Evolutionary conservation across 2,797 vertebrate species (phyloP).

Genomic region (Spinibarbus caldwelli): DNA sequence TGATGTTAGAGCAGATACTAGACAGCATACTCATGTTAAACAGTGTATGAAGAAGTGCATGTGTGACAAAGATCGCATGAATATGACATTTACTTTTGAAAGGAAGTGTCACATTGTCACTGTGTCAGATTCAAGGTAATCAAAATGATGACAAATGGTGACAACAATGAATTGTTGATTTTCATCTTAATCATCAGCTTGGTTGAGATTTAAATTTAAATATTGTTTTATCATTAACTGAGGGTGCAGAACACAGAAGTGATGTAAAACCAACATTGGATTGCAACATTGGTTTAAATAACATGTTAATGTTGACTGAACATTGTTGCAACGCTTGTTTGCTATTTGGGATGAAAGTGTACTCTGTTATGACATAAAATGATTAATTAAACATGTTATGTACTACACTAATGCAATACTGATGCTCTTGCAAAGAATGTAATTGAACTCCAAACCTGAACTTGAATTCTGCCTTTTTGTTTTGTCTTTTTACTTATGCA

Average conservation of each 20-base stretch:
- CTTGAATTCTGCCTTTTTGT: background rate
- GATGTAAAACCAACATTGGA: background rate
- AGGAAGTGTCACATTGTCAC: slow-evolving; percentile 49
- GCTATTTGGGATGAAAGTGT: background rate
- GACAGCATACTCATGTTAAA: slow-evolving; percentile 46
- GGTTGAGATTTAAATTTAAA: background rate
- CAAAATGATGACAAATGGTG: slow-evolving; percentile 60
- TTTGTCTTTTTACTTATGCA: background rate
- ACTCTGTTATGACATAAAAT: background rate
- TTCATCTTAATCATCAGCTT: background rate
- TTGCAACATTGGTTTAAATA: background rate
- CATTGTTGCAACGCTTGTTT: background rate
- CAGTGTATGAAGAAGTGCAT: slow-evolving; percentile 13
- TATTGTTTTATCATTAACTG: background rate
- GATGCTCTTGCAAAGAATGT: background rate
- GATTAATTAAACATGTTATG: background rate
- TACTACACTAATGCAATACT: background rate
- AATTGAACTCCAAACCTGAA: background rate
- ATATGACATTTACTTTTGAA: background rate
- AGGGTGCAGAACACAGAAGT: background rate
- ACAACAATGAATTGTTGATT: background rate
- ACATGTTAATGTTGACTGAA: background rate
- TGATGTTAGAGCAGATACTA: slow-evolving; percentile 62
- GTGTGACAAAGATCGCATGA: background rate
- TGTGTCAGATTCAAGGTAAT: slow-evolving; percentile 56